Conservation (phyloP, 2,797 vertebrate species). For the Lophotriccus pileatus region DNA sequence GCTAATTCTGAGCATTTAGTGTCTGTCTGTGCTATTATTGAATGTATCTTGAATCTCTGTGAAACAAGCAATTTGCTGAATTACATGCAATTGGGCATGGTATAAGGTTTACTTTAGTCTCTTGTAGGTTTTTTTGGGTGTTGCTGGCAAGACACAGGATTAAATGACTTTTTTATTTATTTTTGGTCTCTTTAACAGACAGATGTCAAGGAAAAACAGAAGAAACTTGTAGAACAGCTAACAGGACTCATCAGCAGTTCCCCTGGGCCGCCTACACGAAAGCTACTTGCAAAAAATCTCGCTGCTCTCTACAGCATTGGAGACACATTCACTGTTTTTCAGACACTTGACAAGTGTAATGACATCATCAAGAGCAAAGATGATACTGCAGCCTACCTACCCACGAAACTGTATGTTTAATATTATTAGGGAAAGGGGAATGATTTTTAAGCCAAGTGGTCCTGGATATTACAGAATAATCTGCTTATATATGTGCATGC, state of each 20-base stretch:
- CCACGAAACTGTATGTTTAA: conserved; percentile 93
- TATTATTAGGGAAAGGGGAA: background rate
- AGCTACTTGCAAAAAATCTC: conserved; percentile 95
- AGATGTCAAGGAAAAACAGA: conserved; percentile 98
- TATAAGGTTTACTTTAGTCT: background rate
- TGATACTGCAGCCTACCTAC: conserved; percentile 91
- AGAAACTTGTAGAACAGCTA: conserved; percentile 96
- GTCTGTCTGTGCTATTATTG: background rate
- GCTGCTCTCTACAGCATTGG: conserved; percentile 97
- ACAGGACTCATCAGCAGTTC: conserved; percentile 95
- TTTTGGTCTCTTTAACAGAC: conserved; percentile 76
- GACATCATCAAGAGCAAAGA: conserved; percentile 98
- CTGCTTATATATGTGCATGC: rapidly evolving
- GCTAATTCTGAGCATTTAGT: background rate
- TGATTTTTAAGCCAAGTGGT: background rate
- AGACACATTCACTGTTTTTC: conserved; percentile 97
- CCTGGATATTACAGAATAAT: background rate
- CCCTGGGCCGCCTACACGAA: conserved; percentile 94
- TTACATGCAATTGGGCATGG: background rate
- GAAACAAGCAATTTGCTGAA: background rate
- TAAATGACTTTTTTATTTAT: background rate
- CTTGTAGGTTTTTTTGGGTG: background rate
- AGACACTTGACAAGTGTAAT: conserved; percentile 98
- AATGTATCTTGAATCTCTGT: background rate
- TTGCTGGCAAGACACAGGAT: background rate